Base-by-base conservation (phyloP, 2,797 vertebrate genomes). In the Gymnodraco acuticeps region DNA sequence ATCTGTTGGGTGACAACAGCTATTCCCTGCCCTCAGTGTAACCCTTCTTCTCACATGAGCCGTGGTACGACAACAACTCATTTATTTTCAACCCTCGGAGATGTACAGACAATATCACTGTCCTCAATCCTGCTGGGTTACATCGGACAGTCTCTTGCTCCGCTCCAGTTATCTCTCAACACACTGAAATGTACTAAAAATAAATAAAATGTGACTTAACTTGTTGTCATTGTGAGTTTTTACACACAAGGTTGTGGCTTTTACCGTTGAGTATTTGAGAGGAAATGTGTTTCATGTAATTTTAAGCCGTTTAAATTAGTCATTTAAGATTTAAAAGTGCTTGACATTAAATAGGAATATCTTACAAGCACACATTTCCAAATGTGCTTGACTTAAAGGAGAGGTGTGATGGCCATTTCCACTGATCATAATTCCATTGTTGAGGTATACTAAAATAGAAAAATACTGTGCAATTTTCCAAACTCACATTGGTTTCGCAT, bases 101-200 rank as follows among this genome's bases (percentile, higher is more conserved):
- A 68, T 87, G 87, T 85, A 83, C 83, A 81, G 73, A 81, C 93
- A 87, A 94, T 20, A 91, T 94, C 95, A 93, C 93, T 1, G 65
- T 70, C 52, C 61, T 19, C 4, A 8, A 67, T 23, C 52, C 69
- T 51, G 33, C 42, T 17, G 48, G 65, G 76, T 64, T 5, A 4
- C 92, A 90, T 23, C 3, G 3, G 71, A 67, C 47, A 52, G 71
- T 58, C 79, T 78, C 75, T 61, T 74, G 90, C 79, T 93, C 84
- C 92, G 77, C 73, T 76, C 83, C 95, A 95, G 94, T 86, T 95
- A 96, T 91, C 95, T 96, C 96, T 95, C 95, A 95, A 94, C 85
- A 85, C 95, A 92, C 87, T 89, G 89, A 95, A 95, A 95, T 89
- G 85, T 92, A 90, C 83, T 88, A 80, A 81, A 85, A 73, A 87